Percentiles rank a stretch among this genome's conserved stretches.
Evolutionary conservation across 2,797 vertebrate species (phyloP).

Genomic region (Hydrocynus forskahlii): DNA sequence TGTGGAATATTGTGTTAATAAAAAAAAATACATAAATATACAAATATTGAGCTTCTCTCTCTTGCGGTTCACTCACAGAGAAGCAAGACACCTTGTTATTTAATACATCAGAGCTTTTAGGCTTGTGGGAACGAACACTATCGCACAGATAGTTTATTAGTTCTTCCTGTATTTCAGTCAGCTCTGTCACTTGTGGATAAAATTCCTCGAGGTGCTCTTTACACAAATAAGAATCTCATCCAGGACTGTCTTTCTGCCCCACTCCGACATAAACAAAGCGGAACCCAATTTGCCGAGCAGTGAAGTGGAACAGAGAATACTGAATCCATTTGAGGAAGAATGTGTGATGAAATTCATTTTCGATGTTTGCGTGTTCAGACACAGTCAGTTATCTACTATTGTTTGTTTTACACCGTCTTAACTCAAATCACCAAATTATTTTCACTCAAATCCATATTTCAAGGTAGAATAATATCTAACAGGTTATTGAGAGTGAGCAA

Average conservation of each 20-base stretch:
- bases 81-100: slow-evolving; percentile 19
- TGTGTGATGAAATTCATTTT: slow-evolving; percentile 74
- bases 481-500: not conserved
- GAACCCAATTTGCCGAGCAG: slow-evolving; percentile 67
- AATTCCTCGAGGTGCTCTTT: slow-evolving; percentile 39
- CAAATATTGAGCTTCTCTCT: not conserved
- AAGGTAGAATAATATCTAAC: slow-evolving; percentile 27
- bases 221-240: slow-evolving; percentile 58
- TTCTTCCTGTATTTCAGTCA: slow-evolving; percentile 37
- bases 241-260: slow-evolving; percentile 60
- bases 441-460: slow-evolving; percentile 35
- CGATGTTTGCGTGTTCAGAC: slow-evolving; percentile 41
- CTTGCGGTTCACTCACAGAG: slow-evolving; percentile 7
- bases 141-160: slow-evolving; percentile 11
- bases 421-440: slow-evolving; percentile 61
- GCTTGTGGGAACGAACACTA: not conserved
- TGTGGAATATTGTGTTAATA: slow-evolving; percentile 23
- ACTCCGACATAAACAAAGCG: slow-evolving; percentile 62
- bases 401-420: slow-evolving; percentile 59
- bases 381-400: slow-evolving; percentile 59
- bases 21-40: not conserved
- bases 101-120: slow-evolving; percentile 24
- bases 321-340: slow-evolving; percentile 73
- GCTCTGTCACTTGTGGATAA: slow-evolving; percentile 25
- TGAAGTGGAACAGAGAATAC: slow-evolving; percentile 70